Evolutionary conservation across 2,888 invertebrate species (phyloP), one percentile per base, ranked within the genome.

Genomic region (Torymus aiolomorphi): DNA sequence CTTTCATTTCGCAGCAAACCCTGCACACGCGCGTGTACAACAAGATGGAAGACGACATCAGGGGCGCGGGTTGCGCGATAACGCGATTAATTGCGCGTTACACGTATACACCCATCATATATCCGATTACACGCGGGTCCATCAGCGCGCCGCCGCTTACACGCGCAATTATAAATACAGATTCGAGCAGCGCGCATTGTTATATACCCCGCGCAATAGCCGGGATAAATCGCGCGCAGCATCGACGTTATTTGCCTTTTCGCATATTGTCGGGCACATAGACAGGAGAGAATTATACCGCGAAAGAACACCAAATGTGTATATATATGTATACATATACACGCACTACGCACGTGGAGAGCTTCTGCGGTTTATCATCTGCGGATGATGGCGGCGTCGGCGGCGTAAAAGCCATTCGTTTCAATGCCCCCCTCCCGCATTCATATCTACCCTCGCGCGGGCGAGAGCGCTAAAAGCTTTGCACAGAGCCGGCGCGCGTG

Each of bases 401-500:
- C 8, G 42, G 1, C 42, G 42, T 84, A 86, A 61, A 88, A 87
- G 86, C 85, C 86, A 87, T 88, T 86, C 87, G 86, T 87, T 87
- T 87, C 87, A 87, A 87, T 87, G 73, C 62, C 69, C 20, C 42
- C 42, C 8, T 10, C 8, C 8, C 42, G 62, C 72, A 61, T 69
- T 73, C 74, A 73, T 63, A 62, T 63, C 61, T 5, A 42, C 42
- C 8, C 42, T 10, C 42, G n/a, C 66, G 65, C 61, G 42, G n/a
- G 14, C 31, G 42, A 42, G 42, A 42, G 8, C 16, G 20, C 74
- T 75, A 70, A 65, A 78, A 70, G 70, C 63, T 20, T 18, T 42
- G 24, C 63, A 77, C 18, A 56, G 18, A 16, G 8, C 42, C 8
- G 31, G n/a, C n/a, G 31, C 31, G 31, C 31, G 31, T 31, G 42